A percentile compares a stretch with the other conserved stretches of the same genome.
phyloP scores from a whole-genome alignment of 30 jellyfish, hydroid and myxozoan genomes.

The Aurelia coerulea region DNA sequence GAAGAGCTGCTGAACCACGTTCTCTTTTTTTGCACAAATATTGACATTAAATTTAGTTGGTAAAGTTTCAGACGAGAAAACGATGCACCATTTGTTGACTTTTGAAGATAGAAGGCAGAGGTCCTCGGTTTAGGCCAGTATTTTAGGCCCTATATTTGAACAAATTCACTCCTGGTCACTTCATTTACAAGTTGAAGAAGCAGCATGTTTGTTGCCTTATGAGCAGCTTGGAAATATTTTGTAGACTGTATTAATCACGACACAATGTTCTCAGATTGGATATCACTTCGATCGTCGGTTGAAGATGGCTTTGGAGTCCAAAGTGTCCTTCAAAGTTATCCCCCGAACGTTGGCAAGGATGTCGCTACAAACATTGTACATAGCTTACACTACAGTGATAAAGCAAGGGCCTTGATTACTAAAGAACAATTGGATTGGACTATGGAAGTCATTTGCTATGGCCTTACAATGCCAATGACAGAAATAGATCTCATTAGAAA shows the following conservation, averaged over 20 bases:
- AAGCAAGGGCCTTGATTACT: slow-evolving; percentile 64
- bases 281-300: slow-evolving; percentile 78
- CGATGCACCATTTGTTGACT: no score
- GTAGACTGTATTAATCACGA: not conserved
- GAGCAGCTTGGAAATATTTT: no score
- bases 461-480: slow-evolving; percentile 92
- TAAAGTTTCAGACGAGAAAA: no score
- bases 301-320: slow-evolving; percentile 90
- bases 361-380: slow-evolving; percentile 85
- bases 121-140: no score
- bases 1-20: no score
- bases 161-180: no score
- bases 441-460: slow-evolving; percentile 98
- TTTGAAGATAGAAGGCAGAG: no score
- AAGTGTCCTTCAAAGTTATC: slow-evolving; percentile 88
- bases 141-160: no score
- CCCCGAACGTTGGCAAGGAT: slow-evolving; percentile 89
- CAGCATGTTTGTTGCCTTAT: no score
- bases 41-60: no score
- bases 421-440: slow-evolving; percentile 97
- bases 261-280: slow-evolving; percentile 94
- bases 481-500: slow-evolving; percentile 90
- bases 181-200: no score
- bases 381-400: slow-evolving; percentile 81
- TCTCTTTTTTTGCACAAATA: no score